Percentiles rank a stretch among this genome's conserved stretches.
phyloP scores from a whole-genome alignment of 1,140 invertebrate species.

The Neodiprion pinetum region DNA sequence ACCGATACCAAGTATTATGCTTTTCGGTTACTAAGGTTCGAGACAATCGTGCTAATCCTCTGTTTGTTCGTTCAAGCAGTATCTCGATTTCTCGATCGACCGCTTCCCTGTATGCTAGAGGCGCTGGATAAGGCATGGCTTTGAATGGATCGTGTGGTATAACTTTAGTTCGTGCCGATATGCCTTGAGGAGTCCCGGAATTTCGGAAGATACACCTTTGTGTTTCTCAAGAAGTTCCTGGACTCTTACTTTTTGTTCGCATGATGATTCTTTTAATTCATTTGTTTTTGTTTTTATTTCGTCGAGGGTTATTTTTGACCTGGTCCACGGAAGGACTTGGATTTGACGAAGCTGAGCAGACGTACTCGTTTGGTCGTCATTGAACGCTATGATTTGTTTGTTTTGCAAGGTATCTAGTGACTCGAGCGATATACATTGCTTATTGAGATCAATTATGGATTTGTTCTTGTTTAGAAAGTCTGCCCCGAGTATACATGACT shows the following conservation, averaged over 20 bases:
- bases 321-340: not conserved
- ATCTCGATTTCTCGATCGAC: constrained; percentile 24
- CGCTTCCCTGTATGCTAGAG: constrained; percentile 20
- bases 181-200: constrained; percentile 22
- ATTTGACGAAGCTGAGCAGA: not conserved
- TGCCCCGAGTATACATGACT: not conserved
- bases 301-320: not conserved
- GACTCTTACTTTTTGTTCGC: not conserved
- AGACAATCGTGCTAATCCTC: not conserved
- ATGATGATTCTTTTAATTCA: not conserved
- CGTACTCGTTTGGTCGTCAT: not conserved
- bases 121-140: constrained; percentile 30
- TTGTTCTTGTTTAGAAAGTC: not conserved
- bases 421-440: not conserved
- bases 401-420: not conserved
- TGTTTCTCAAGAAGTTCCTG: constrained; percentile 8
- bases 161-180: constrained; percentile 31
- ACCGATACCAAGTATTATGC: constrained; percentile 3
- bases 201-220: constrained; percentile 24
- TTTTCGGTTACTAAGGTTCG: not conserved
- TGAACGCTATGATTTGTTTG: not conserved
- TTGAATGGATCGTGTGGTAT: constrained; percentile 21
- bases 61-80: constrained; percentile 30
- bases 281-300: not conserved
- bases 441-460: not conserved